Base-by-base conservation (phyloP, 2,797 vertebrate genomes). In the Oryzias sinensis region DNA sequence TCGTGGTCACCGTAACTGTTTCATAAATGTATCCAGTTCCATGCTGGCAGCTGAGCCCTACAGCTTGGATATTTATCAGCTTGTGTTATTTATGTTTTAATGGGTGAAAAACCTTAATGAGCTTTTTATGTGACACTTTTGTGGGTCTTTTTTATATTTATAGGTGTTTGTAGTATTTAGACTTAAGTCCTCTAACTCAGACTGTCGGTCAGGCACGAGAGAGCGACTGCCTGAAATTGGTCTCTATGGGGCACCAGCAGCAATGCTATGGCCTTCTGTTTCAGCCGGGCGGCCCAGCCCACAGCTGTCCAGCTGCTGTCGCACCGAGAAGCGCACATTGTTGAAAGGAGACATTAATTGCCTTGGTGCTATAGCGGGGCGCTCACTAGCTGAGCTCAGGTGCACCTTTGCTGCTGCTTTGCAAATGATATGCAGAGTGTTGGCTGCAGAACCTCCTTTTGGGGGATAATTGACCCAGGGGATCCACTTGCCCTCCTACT, bases 341-440 rank as follows among this genome's bases (percentile, higher is more conserved):
- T 79, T 85, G 87, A 87, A 72, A 78, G 74, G 78, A 87, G 90
- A 89, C 86, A 76, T 88, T 92, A 92, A 92, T 92, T 92, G 90
- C 85, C 87, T 88, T 20, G 54, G 81, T 73, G 74, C 79, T 66
- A 69, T 77, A 80, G 89, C 68, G 81, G 82, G 74, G 70, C 70
- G 54, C 74, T 84, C 71, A 50, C 85, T 70, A 79, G 73, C 63
- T 56, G 73, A 66, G 72, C 87, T 89, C 89, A 90, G 87, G 88
- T 90, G 88, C 85, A 84, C 84, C 81, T 85, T 76, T 81, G 82
- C 87, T 74, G 79, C 86, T 76, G 79, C 80, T 79, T 85, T 87
- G 89, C 83, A 90, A 90, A 92, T 89, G 88, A 92, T 89, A 91
- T 91, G 91, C 89, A 90, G 83, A 89, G 83, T 80, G 88, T 86